Percentiles rank a stretch among this genome's conserved stretches.
These are phyloP conservation scores for Paralichthys olivaceus DNA, from an alignment of 2,113 vertebrate species.

Conservation along the genomic window DNA sequence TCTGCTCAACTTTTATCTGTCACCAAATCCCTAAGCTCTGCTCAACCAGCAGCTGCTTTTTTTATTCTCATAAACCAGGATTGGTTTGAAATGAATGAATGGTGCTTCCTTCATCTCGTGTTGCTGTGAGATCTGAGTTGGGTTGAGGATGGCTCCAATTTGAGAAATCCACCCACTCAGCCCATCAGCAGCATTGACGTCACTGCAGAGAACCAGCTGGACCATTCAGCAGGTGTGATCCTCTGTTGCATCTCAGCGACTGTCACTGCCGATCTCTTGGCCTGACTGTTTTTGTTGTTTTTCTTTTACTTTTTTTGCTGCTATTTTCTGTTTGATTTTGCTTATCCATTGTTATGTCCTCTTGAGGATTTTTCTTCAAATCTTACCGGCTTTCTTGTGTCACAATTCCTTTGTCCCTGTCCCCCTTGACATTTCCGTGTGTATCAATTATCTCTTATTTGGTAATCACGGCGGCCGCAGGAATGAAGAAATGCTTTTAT, in stretches of 20 bases:
- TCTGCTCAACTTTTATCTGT: neutral
- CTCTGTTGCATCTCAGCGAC: slow-evolving; percentile 18
- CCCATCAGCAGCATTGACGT: slow-evolving; percentile 33
- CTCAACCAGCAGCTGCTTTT: neutral
- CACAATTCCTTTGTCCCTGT: slow-evolving; percentile 13
- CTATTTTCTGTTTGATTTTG: slow-evolving; percentile 1
- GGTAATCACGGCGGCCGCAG: slow-evolving; percentile 32
- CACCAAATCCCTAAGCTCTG: neutral
- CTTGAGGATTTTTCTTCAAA: slow-evolving; percentile 2
- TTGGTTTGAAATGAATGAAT: neutral
- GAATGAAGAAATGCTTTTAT: slow-evolving; percentile 27
- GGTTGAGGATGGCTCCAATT: too few relatives aligned
- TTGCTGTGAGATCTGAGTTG: too few relatives aligned
- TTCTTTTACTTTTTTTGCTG: neutral
- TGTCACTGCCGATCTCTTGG: neutral
- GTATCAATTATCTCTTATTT: slow-evolving; percentile 50
- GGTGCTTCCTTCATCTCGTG: too few relatives aligned
- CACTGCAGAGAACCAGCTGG: slow-evolving; percentile 50
- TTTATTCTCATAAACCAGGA: neutral
- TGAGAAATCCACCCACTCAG: slow-evolving; percentile 18
- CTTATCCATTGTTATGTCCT: slow-evolving; percentile 41
- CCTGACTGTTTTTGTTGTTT: neutral
- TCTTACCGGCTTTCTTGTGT: slow-evolving; percentile 5
- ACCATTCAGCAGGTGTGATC: slow-evolving; percentile 46
- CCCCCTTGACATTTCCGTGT: slow-evolving; percentile 43